Percentiles rank a stretch among this genome's conserved stretches.
These are phyloP conservation scores for Parotocinclus haroldoi DNA, from an alignment of 2,797 vertebrate genomes.

Conservation along the genomic window DNA sequence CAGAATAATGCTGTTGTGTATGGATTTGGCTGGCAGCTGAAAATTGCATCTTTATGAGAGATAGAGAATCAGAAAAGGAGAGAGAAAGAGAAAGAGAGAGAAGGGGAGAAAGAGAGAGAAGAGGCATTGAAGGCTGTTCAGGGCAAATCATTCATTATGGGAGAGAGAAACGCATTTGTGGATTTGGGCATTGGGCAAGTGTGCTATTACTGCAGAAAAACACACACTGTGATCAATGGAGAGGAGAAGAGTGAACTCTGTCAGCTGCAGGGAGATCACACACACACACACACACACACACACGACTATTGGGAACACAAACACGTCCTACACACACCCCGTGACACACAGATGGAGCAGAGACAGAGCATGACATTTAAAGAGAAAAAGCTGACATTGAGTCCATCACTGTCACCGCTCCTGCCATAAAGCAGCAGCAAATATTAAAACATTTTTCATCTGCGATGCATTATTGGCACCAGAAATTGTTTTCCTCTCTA, in stretches of 20 bases:
- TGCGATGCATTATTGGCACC: conserved; percentile 99
- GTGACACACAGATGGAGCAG: conserved; percentile 47
- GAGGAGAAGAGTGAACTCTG: conserved; percentile 72
- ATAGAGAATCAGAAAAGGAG: conserved; percentile 2
- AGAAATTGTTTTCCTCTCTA: conserved; percentile 99
- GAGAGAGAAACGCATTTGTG: conserved; percentile 84
- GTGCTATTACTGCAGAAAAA: conserved; percentile 76
- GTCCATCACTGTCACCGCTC: conserved; percentile 98
- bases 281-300: conserved; percentile 34
- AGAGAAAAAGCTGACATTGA: conserved; percentile 98
- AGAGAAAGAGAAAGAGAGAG: conserved; percentile 29
- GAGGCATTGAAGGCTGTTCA: conserved; percentile 82
- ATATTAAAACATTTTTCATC: conserved; percentile 99
- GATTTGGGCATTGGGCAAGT: conserved; percentile 86
- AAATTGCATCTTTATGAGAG: conserved; percentile 66
- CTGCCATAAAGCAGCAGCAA: conserved; percentile 99
- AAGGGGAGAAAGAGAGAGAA: conserved; percentile 16
- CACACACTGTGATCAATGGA: conserved; percentile 91
- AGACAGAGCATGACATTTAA: conserved; percentile 99
- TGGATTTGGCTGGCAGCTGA: conserved; percentile 71
- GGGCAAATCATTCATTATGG: conserved; percentile 88
- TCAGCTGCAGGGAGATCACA: conserved; percentile 58
- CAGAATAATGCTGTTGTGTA: conserved; percentile 64
- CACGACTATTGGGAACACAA: conserved; percentile 42
- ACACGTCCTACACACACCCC: conserved; percentile 47